These are phyloP conservation scores for Phytoseiulus persimilis DNA, from an alignment of 2,888 invertebrate genomes.

Conservation along the genomic window DNA sequence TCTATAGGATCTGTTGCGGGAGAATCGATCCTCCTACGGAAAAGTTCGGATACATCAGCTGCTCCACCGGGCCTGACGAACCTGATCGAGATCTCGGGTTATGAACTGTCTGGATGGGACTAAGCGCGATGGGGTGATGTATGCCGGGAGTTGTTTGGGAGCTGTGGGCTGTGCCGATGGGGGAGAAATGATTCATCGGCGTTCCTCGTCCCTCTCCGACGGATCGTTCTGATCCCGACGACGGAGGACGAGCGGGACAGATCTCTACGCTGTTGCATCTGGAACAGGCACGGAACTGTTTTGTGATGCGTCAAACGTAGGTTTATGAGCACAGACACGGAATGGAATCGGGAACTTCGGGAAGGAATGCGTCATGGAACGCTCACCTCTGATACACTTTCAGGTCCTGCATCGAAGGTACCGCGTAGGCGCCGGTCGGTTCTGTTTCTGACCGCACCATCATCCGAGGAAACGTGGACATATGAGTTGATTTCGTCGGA, in stretches of 20 bases:
- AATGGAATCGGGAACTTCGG: too few relatives aligned
- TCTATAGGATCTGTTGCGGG: too few relatives aligned
- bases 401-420: background rate
- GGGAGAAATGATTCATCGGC: slow-evolving; percentile 32
- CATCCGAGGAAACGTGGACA: slow-evolving; percentile 9
- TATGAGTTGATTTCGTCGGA: background rate
- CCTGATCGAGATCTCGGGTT: slow-evolving; percentile 38
- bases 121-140: slow-evolving; percentile 14
- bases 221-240: slow-evolving; percentile 11
- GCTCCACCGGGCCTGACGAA: background rate
- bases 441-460: slow-evolving; percentile 9
- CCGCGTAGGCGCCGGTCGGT: background rate
- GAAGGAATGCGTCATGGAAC: too few relatives aligned
- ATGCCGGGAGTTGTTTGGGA: background rate
- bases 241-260: slow-evolving; percentile 13
- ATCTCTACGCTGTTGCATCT: slow-evolving; percentile 14
- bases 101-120: slow-evolving; percentile 13
- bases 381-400: background rate
- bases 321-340: too few relatives aligned
- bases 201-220: slow-evolving; percentile 30
- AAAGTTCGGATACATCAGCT: too few relatives aligned
- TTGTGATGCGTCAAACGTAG: too few relatives aligned
- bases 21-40: too few relatives aligned
- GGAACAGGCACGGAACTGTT: background rate
- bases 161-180: slow-evolving; percentile 8